Conservation (phyloP, 2,113 vertebrate genomes). For the Scophthalmus maximus region DNA sequence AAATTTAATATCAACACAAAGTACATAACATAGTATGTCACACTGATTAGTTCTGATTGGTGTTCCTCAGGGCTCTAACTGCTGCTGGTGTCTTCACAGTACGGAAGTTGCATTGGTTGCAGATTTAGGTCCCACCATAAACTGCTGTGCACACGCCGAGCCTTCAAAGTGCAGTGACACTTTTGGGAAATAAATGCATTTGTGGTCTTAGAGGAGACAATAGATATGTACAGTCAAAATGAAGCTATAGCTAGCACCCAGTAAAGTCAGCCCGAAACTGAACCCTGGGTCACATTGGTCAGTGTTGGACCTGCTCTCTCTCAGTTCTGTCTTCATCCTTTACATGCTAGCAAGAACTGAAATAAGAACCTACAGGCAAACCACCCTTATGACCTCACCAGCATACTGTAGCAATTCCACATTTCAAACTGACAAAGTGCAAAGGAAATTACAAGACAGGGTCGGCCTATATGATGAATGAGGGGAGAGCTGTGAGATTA, state of each 20-base stretch:
- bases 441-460: constrained; percentile 14
- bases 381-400: constrained; percentile 5
- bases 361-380: constrained; percentile 18
- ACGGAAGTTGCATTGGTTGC: not conserved
- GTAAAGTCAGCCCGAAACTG: too few relatives aligned
- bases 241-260: not conserved
- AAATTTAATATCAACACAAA: not conserved
- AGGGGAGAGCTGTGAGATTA: constrained; percentile 9
- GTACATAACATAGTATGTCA: too few relatives aligned
- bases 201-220: not conserved
- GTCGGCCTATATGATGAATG: constrained; percentile 13
- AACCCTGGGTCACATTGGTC: not conserved
- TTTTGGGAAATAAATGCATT: not conserved
- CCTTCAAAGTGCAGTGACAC: too few relatives aligned
- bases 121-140: too few relatives aligned
- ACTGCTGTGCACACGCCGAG: too few relatives aligned
- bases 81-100: not conserved
- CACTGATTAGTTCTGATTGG: too few relatives aligned
- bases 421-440: constrained; percentile 18
- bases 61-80: not conserved
- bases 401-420: not conserved
- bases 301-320: not conserved
- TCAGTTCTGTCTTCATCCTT: not conserved
- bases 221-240: not conserved
- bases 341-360: not conserved